phyloP scores from a whole-genome alignment of 92 coral and sea anemone genomes.

The Phenganax stokvisi region DNA sequence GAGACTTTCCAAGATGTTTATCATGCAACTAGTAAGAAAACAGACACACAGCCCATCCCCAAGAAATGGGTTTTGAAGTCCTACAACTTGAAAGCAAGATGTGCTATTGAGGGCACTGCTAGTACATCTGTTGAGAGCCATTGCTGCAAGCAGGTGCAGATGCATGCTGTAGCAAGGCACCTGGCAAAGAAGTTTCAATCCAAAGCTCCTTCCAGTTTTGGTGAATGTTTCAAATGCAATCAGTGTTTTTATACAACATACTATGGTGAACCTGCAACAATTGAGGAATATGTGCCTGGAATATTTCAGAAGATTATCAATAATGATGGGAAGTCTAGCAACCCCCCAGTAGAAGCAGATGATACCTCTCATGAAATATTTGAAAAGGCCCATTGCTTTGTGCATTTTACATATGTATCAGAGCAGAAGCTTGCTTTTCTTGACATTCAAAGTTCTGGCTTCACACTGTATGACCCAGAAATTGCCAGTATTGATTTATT shows the following conservation, averaged over 20 bases:
- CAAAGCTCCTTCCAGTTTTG: constrained; percentile 7
- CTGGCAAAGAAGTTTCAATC: constrained; percentile 4
- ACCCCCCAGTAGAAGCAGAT: constrained; percentile 17
- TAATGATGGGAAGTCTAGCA: constrained; percentile 5
- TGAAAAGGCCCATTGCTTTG: background rate
- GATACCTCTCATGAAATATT: constrained; percentile 3
- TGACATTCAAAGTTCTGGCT: background rate
- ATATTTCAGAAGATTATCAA: constrained; percentile 1
- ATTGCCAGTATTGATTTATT: constrained; percentile 9
- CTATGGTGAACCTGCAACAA: constrained; percentile 14
- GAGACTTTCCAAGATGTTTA: constrained; percentile 5
- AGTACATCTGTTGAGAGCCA: constrained; percentile 6
- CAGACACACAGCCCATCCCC: background rate
- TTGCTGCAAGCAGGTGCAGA: constrained; percentile 8
- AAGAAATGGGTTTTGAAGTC: constrained; percentile 11
- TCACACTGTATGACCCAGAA: constrained; percentile 5
- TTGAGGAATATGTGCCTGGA: constrained; percentile 14
- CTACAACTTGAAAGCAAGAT: background rate
- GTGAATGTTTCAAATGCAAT: constrained; percentile 5
- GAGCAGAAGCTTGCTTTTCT: constrained; percentile 3
- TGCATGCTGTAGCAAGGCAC: constrained; percentile 14
- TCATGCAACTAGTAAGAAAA: constrained; percentile 23
- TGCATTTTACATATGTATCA: constrained; percentile 3
- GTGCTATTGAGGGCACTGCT: constrained; percentile 5
- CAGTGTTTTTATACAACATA: background rate